phyloP scores from a whole-genome alignment of 2,797 vertebrate species.

The Distichodus sexfasciatus region DNA sequence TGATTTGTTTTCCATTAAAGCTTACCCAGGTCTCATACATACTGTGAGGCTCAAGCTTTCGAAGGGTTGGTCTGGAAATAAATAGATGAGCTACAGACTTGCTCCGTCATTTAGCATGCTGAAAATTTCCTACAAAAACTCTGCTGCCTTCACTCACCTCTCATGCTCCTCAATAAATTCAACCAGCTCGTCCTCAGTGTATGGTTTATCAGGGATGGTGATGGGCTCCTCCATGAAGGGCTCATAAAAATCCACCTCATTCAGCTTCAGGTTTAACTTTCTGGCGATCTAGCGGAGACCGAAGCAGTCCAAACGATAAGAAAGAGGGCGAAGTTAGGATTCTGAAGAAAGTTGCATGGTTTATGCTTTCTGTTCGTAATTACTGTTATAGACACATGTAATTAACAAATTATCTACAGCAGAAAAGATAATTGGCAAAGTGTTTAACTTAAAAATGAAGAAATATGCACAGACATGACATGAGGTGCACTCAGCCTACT shows the following conservation, averaged over 20 bases:
- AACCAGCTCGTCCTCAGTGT: slow-evolving; percentile 82
- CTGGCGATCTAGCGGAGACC: too few relatives aligned
- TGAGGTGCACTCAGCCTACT: slow-evolving; percentile 73
- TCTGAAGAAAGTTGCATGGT: too few relatives aligned
- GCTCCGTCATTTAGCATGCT: neutral
- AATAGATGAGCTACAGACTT: slow-evolving; percentile 3
- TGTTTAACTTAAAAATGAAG: too few relatives aligned
- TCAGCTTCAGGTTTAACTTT: slow-evolving; percentile 83
- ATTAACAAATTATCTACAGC: too few relatives aligned
- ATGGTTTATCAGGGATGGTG: slow-evolving; percentile 86
- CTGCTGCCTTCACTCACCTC: slow-evolving; percentile 65
- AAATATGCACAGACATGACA: slow-evolving; percentile 53
- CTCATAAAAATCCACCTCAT: slow-evolving; percentile 89
- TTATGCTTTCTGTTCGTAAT: too few relatives aligned
- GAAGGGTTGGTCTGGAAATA: slow-evolving; percentile 81
- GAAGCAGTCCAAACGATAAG: too few relatives aligned
- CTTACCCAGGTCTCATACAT: slow-evolving; percentile 96
- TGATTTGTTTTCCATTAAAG: neutral
- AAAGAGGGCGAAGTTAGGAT: too few relatives aligned
- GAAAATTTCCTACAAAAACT: neutral
- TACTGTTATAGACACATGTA: too few relatives aligned
- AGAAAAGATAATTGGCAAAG: too few relatives aligned
- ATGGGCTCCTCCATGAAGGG: slow-evolving; percentile 85
- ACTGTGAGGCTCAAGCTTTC: slow-evolving; percentile 86
- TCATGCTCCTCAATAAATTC: slow-evolving; percentile 83